Conservation (phyloP, 2,888 invertebrate species). For the Fragum whitleyi region DNA sequence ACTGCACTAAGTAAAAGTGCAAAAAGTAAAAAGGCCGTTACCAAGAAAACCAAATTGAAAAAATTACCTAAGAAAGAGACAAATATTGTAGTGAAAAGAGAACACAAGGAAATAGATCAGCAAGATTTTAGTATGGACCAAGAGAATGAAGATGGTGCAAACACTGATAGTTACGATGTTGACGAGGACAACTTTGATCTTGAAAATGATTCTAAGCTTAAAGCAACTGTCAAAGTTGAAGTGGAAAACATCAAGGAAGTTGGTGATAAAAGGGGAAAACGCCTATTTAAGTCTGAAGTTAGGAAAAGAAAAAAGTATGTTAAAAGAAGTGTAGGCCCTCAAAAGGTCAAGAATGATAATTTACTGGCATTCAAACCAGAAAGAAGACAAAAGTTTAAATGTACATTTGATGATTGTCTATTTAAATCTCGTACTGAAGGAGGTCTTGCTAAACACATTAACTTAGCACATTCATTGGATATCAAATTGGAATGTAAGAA, state of each 20-base stretch:
- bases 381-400: conserved; percentile 22
- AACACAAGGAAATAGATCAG: background rate
- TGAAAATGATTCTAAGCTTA: background rate
- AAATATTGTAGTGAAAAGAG: background rate
- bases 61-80: conserved; percentile 24
- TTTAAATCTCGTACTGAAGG: conserved; percentile 53
- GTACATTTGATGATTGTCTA: conserved; percentile 62
- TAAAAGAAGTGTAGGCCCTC: background rate
- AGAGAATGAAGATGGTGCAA: background rate
- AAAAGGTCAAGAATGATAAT: background rate
- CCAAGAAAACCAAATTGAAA: conserved; percentile 29
- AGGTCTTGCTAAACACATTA: conserved; percentile 60
- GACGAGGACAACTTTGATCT: background rate
- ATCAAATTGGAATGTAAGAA: conserved; percentile 86
- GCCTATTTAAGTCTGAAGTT: background rate
- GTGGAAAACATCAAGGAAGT: background rate
- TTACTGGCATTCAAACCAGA: background rate
- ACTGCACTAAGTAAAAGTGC: conserved; percentile 12
- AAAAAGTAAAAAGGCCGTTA: conserved; percentile 17
- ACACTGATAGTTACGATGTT: background rate
- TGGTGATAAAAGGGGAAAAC: background rate
- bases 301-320: background rate
- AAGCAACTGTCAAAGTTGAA: conserved; percentile 5
- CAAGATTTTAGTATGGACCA: background rate
- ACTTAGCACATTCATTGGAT: conserved; percentile 58